These are phyloP conservation scores for Ips typographus DNA, from an alignment of 1,140 invertebrate species.

Conservation along the genomic window DNA sequence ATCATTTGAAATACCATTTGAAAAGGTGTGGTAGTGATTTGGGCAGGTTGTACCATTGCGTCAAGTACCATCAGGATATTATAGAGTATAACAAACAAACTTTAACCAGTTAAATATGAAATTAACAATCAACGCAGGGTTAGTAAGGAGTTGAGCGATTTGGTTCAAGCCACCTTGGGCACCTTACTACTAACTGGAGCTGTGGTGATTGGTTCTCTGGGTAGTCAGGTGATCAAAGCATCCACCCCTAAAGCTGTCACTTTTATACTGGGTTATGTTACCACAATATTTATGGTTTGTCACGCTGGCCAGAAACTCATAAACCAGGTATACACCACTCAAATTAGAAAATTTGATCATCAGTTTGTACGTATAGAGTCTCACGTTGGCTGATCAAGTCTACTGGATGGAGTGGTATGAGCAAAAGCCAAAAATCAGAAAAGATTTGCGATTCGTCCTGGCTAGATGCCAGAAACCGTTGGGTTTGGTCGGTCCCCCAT, in stretches of 20 bases:
- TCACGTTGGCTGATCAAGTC: constrained; percentile 8
- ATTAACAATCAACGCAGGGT: constrained; percentile 11
- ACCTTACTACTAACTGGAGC: constrained; percentile 14
- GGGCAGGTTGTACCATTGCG: constrained; percentile 10
- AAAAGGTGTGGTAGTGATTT: not conserved
- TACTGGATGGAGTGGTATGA: constrained; percentile 30
- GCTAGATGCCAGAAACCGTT: constrained; percentile 28
- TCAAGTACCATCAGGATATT: constrained; percentile 31
- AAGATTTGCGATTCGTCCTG: constrained; percentile 23
- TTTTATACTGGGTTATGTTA: constrained; percentile 17
- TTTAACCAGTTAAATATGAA: not conserved
- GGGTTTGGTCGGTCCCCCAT: constrained; percentile 15
- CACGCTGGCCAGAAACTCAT: constrained; percentile 23
- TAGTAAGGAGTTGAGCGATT: constrained; percentile 9
- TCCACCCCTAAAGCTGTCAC: constrained; percentile 21
- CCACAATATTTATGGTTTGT: constrained; percentile 13
- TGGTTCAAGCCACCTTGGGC: constrained; percentile 10
- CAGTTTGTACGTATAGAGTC: constrained; percentile 4
- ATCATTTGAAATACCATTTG: constrained; percentile 19
- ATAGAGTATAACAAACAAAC: constrained; percentile 11
- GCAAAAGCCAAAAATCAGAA: constrained; percentile 13
- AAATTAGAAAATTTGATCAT: too few species aligned
- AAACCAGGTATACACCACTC: constrained; percentile 13
- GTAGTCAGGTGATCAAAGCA: constrained; percentile 24
- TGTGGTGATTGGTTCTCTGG: constrained; percentile 22